Evolutionary conservation across 2,797 vertebrate genomes (phyloP).

Genomic region (Dermochelys coriacea): DNA sequence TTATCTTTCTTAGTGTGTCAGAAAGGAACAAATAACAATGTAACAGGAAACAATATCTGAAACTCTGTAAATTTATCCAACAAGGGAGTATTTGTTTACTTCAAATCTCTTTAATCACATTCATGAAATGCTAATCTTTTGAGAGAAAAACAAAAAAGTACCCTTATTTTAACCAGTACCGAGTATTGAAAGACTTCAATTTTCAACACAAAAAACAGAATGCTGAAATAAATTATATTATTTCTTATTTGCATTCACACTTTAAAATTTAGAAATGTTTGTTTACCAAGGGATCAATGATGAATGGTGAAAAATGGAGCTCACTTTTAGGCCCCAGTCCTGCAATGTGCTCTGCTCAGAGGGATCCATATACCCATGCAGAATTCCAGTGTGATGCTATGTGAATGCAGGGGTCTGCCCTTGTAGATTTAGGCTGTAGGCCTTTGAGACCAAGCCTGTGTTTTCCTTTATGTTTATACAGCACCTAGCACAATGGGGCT

Average conservation of each 20-base stretch:
- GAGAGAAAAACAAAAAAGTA: background rate
- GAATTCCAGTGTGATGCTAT: rapidly evolving
- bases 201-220: slow-evolving; percentile 1
- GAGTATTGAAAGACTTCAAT: background rate
- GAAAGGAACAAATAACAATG: background rate
- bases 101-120: background rate
- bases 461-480: background rate
- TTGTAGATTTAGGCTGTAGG: background rate
- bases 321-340: background rate
- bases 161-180: rapidly evolving
- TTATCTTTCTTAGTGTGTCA: slow-evolving; percentile 2
- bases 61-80: background rate
- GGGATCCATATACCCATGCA: background rate
- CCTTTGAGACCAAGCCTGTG: background rate
- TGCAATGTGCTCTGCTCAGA: background rate
- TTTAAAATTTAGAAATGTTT: background rate
- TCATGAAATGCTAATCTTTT: background rate
- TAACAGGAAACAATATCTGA: background rate
- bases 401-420: background rate
- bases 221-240: background rate
- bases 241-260: background rate
- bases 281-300: background rate
- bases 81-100: background rate
- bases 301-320: background rate
- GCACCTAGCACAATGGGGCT: background rate